Evolutionary conservation across 2,888 invertebrate species (phyloP), one percentile per base, ranked within the genome.

Genomic region (Abrostola triplasia): DNA sequence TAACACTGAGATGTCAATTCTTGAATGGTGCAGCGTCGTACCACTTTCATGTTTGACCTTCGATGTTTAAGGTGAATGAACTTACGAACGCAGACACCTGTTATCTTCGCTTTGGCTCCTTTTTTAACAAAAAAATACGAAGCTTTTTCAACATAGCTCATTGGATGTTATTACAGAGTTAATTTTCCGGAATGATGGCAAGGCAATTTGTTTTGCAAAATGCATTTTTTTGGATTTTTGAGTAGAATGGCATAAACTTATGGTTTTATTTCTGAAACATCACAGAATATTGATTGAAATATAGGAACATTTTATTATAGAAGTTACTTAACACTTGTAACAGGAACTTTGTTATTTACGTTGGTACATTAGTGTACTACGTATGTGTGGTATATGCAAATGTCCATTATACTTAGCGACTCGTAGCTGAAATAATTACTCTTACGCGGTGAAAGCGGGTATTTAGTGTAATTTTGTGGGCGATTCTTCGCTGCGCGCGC

Each of bases 1-100:
- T 64, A 65, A 66, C 58, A 64, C 59, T 38, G 47, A 49, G 62
- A 70, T 69, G 75, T 73, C 75, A 76, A 66, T 77, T 67, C 48
- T 70, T 73, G 73, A 77, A 70, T 76, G 72, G 66, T 77, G 78
- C 76, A 80, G 70, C 60, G 48, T 64, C 55, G 70, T 55, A 53
- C 64, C 72, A 65, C 84, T 84, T 85, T 86, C 81, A 76, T 79
- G 79, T 75, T 75, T 84, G 84, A 85, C 87, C 86, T 86, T 86
- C 81, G 70, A 59, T 41, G 67, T 55, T 64, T 60, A 67, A 79
- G 84, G 81, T 85, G 73, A 78, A 80, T 75, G 86, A 86, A 80
- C 83, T 74, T 51, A 42, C 49, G 49, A 56, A 61, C 70, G 62
- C 72, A 69, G 73, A 77, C 86, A 86, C 86, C 87, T 86, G 87